These are phyloP conservation scores for Lota lota DNA, from an alignment of 2,113 vertebrate species.

Conservation along the genomic window DNA sequence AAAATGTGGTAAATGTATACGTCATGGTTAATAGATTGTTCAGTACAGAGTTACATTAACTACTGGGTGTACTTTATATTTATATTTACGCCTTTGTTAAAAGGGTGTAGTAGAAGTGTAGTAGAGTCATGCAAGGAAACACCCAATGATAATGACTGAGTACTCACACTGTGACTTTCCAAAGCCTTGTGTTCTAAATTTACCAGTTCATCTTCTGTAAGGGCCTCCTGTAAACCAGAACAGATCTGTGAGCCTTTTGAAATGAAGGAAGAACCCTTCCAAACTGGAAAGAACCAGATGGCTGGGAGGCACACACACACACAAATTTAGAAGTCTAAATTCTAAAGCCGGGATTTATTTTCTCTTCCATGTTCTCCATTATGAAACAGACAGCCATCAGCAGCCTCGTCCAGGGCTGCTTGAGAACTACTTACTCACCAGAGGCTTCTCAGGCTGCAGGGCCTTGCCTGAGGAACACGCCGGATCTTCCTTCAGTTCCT, in stretches of 20 bases:
- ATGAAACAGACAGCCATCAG: no score
- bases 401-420: no score
- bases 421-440: conserved; percentile 42
- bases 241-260: neutral
- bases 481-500: conserved; percentile 58
- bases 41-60: no score
- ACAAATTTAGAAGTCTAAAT: no score
- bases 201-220: conserved; percentile 86
- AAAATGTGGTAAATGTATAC: no score
- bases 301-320: neutral
- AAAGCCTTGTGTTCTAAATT: conserved; percentile 67
- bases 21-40: no score
- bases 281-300: neutral
- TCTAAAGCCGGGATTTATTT: no score
- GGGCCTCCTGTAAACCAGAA: conserved; percentile 74
- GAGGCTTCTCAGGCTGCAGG: conserved; percentile 62
- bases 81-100: no score
- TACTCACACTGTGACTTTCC: conserved; percentile 76
- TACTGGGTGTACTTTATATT: no score
- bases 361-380: no score
- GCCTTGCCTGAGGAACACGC: conserved; percentile 59
- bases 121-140: no score
- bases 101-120: no score
- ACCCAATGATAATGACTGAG: neutral
- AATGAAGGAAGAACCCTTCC: conserved; percentile 7